Conservation (phyloP, 2,113 vertebrate genomes). For the Halcyon senegalensis region DNA sequence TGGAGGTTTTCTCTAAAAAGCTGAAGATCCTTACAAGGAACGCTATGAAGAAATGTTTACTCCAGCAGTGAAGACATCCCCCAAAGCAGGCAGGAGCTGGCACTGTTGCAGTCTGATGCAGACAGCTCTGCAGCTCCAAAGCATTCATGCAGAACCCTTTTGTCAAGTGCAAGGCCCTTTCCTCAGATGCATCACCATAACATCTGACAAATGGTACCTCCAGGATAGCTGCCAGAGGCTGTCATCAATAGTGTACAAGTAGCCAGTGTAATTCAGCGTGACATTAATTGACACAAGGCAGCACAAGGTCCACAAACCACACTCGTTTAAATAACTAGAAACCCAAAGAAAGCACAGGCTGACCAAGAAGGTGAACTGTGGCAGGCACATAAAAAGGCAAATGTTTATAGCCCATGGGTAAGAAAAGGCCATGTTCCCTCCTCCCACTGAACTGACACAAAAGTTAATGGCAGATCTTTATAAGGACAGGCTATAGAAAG, state of each 20-base stretch:
- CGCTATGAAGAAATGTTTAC: neutral
- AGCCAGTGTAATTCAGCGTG: neutral
- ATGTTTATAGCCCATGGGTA: neutral
- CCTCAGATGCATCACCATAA: neutral
- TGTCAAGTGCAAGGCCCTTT: neutral
- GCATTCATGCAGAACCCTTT: neutral
- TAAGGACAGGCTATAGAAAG: neutral
- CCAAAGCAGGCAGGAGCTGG: neutral
- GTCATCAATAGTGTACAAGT: neutral
- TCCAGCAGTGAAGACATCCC: neutral
- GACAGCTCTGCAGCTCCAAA: neutral
- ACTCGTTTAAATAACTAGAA: neutral
- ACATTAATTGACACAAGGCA: neutral
- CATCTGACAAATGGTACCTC: neutral
- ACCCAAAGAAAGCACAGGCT: neutral
- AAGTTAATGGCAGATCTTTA: slow-evolving; percentile 3
- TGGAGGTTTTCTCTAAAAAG: neutral
- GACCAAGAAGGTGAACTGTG: neutral
- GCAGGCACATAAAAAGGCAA: neutral
- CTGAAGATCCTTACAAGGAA: neutral
- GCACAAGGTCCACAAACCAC: neutral
- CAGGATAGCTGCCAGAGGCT: neutral
- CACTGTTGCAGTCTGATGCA: neutral
- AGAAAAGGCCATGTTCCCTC: neutral
- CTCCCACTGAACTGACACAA: slow-evolving; percentile 10